Percentiles rank a stretch among this genome's conserved stretches.
phyloP scores from a whole-genome alignment of 2,888 invertebrate genomes.

The Laothoe populi region DNA sequence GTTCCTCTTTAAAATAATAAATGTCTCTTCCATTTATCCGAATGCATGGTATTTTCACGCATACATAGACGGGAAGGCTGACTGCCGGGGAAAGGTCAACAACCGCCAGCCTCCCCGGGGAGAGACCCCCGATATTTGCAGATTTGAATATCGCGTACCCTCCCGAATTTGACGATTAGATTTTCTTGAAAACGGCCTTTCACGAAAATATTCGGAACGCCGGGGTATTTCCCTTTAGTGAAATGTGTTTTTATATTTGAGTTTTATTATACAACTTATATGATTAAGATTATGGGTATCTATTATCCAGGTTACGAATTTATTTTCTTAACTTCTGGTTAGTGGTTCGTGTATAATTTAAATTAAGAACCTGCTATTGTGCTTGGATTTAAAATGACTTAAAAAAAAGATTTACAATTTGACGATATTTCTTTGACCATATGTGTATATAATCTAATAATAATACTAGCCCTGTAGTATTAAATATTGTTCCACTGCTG shows the following conservation, averaged over 20 bases:
- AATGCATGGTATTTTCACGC: conserved; percentile 40
- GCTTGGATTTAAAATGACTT: too few relatives aligned
- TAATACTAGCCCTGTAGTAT: too few relatives aligned
- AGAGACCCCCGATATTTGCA: conserved; percentile 64
- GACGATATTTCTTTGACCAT: too few relatives aligned
- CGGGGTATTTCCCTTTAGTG: conserved; percentile 30
- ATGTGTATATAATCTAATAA: too few relatives aligned
- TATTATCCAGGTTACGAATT: too few relatives aligned
- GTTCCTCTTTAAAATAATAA: neutral
- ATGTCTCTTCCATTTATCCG: conserved; percentile 43
- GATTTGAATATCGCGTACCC: conserved; percentile 75
- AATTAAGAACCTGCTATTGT: too few relatives aligned
- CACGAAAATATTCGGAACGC: conserved; percentile 27
- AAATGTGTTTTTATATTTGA: conserved; percentile 14
- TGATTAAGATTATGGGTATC: too few relatives aligned
- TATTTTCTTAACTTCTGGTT: too few relatives aligned
- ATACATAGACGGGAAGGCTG: conserved; percentile 55
- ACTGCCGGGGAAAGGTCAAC: conserved; percentile 69
- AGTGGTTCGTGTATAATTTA: too few relatives aligned
- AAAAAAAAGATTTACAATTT: too few relatives aligned
- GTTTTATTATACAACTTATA: too few relatives aligned
- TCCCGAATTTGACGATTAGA: conserved; percentile 69
- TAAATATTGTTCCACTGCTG: too few relatives aligned
- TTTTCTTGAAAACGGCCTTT: conserved; percentile 54
- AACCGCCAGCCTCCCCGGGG: conserved; percentile 61